Conservation (phyloP, 2,113 vertebrate species). For the Thermophis baileyi region DNA sequence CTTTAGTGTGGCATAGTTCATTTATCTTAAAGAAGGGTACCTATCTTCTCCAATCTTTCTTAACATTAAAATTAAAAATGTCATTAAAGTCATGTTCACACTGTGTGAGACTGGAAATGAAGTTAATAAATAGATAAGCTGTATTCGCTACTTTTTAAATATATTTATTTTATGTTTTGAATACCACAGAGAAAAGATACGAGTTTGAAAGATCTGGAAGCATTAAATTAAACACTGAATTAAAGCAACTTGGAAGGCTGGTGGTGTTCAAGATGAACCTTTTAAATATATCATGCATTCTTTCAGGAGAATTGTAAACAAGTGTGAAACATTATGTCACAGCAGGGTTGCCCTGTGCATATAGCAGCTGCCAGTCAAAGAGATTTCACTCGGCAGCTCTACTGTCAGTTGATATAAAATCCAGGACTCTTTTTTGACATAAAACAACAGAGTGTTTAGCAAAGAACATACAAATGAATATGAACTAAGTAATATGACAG, state of each 20-base stretch:
- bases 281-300: background rate
- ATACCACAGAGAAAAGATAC: background rate
- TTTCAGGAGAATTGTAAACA: constrained; percentile 40
- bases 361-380: constrained; percentile 19
- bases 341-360: background rate
- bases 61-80: background rate
- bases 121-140: background rate
- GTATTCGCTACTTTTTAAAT: background rate
- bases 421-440: constrained; percentile 19
- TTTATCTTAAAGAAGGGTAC: background rate
- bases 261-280: constrained; percentile 4
- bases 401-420: constrained; percentile 33
- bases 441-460: constrained; percentile 32
- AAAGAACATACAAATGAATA: constrained; percentile 19
- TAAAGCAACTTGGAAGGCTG: background rate
- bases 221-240: constrained; percentile 31
- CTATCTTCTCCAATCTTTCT: background rate
- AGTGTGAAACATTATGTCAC: constrained; percentile 24
- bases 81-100: background rate
- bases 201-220: background rate
- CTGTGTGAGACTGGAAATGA: background rate
- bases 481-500: constrained; percentile 21
- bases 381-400: constrained; percentile 13
- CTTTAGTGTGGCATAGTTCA: background rate
- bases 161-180: background rate